phyloP scores from a whole-genome alignment of 2,888 invertebrate species.

The Epicampocera succincta region DNA sequence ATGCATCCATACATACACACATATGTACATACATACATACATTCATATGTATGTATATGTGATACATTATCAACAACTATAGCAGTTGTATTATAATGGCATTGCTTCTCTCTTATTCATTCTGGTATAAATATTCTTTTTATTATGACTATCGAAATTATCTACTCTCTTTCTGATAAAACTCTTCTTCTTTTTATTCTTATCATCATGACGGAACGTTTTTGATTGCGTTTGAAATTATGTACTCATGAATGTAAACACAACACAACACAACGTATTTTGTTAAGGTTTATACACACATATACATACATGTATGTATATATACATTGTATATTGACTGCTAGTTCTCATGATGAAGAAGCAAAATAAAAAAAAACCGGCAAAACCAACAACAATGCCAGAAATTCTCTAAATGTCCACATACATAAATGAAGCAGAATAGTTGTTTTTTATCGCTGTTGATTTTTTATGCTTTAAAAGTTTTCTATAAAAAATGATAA shows the following conservation, averaged over 20 bases:
- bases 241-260: background rate
- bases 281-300: background rate
- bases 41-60: too few relatives aligned
- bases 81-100: too few relatives aligned
- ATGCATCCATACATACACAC: too few relatives aligned
- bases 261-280: too few relatives aligned
- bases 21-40: too few relatives aligned
- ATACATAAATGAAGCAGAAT: constrained; percentile 14
- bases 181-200: background rate
- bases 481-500: constrained; percentile 77
- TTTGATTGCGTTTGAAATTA: background rate
- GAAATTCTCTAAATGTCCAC: background rate
- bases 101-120: too few relatives aligned
- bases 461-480: constrained; percentile 26
- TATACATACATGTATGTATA: background rate
- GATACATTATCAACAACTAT: too few relatives aligned
- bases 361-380: background rate
- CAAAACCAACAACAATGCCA: constrained; percentile 6
- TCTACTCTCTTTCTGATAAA: background rate
- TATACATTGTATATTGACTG: background rate
- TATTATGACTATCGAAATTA: too few relatives aligned
- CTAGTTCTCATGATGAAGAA: constrained; percentile 19
- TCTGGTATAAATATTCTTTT: too few relatives aligned
- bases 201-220: background rate
- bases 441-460: background rate